Percentiles rank a stretch among this genome's conserved stretches.
Conservation (phyloP, 2,888 invertebrate species). For the Pollenia amentaria region DNA sequence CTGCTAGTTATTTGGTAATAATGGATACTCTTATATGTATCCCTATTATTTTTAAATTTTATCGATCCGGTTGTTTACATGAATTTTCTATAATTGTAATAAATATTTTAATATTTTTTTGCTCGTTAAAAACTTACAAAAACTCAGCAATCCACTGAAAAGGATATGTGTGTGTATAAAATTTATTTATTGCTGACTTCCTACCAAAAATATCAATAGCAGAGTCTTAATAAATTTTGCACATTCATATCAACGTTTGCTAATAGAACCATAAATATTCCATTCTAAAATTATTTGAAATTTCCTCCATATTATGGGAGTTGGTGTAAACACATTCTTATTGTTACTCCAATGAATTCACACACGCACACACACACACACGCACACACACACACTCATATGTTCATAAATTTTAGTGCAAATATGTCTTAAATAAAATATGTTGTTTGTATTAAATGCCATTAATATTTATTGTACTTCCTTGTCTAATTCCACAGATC, state of each 20-base stretch:
- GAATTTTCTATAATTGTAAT: too few relatives aligned
- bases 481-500: slow-evolving; percentile 35
- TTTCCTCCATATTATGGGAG: not conserved
- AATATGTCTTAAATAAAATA: not conserved
- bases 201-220: not conserved
- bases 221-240: not conserved
- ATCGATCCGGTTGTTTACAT: too few relatives aligned
- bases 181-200: slow-evolving; percentile 14
- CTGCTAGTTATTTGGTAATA: too few relatives aligned
- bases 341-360: too few relatives aligned
- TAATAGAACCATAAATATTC: slow-evolving; percentile 34
- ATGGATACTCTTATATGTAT: too few relatives aligned
- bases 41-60: too few relatives aligned
- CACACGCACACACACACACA: too few relatives aligned
- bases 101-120: too few relatives aligned
- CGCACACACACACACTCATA: too few relatives aligned
- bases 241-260: not conserved
- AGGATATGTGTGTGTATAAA: not conserved
- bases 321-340: too few relatives aligned
- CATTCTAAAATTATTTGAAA: slow-evolving; percentile 7
- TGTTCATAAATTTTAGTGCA: not conserved
- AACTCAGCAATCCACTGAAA: not conserved
- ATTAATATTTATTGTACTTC: slow-evolving; percentile 55
- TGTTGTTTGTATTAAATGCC: slow-evolving; percentile 1
- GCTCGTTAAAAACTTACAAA: not conserved